These are phyloP conservation scores for Pangasius djambal DNA, from an alignment of 2,797 vertebrate species.

Conservation along the genomic window DNA sequence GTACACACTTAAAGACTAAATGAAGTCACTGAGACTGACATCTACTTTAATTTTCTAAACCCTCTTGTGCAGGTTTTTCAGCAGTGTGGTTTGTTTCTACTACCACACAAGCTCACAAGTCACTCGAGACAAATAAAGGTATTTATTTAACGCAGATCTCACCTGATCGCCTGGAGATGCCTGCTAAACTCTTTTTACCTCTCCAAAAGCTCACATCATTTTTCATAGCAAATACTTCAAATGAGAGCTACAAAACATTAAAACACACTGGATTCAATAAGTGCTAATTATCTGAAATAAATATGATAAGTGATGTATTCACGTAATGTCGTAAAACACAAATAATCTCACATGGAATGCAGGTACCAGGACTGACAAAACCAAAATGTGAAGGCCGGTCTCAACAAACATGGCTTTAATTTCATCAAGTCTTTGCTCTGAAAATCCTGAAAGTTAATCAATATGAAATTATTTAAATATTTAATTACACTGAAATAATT, in stretches of 20 bases:
- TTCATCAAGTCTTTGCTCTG: conserved; percentile 92
- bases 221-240: conserved; percentile 95
- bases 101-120: background rate
- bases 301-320: background rate
- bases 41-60: background rate
- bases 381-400: conserved; percentile 90
- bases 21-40: background rate
- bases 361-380: conserved; percentile 88
- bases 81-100: background rate
- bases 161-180: conserved; percentile 94
- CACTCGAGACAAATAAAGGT: background rate
- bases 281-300: background rate
- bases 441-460: conserved; percentile 81
- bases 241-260: conserved; percentile 82
- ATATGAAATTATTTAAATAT: conserved; percentile 24
- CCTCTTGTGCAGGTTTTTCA: background rate
- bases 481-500: background rate
- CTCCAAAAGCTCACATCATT: conserved; percentile 94
- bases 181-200: conserved; percentile 90
- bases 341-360: conserved; percentile 88
- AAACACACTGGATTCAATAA: background rate
- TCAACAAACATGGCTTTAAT: conserved; percentile 93
- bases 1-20: background rate
- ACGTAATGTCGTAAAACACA: background rate
- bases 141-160: conserved; percentile 19